These are phyloP conservation scores for Cynaeus angustus DNA, from an alignment of 2,888 invertebrate genomes.

Conservation along the genomic window DNA sequence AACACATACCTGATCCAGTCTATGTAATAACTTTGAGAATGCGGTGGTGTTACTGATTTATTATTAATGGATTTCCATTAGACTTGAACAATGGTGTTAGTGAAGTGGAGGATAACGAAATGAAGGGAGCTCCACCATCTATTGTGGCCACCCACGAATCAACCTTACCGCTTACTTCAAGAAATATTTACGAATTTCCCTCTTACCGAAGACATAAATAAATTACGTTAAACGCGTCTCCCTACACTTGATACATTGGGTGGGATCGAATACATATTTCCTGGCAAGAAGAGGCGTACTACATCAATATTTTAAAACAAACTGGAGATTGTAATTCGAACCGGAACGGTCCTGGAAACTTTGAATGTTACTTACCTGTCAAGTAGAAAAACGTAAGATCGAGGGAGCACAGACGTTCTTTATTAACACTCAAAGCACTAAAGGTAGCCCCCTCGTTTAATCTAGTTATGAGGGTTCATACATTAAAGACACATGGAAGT, in stretches of 20 bases:
- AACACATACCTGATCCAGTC: constrained; percentile 54
- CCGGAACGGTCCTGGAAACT: neutral
- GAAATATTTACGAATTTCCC: constrained; percentile 56
- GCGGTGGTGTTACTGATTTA: constrained; percentile 66
- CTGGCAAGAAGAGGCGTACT: constrained; percentile 18
- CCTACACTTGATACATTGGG: constrained; percentile 43
- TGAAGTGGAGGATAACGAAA: constrained; percentile 58
- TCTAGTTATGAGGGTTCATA: constrained; percentile 38
- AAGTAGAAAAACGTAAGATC: neutral
- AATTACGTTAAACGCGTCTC: constrained; percentile 52
- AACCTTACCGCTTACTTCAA: constrained; percentile 49
- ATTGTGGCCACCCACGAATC: constrained; percentile 60
- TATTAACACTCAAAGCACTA: constrained; percentile 41
- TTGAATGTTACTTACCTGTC: constrained; percentile 1
- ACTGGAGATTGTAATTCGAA: constrained; percentile 5
- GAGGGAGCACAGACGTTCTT: constrained; percentile 26
- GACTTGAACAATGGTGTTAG: constrained; percentile 66
- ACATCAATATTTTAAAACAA: constrained; percentile 33
- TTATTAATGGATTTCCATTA: constrained; percentile 69
- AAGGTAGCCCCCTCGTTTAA: constrained; percentile 35
- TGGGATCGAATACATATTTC: constrained; percentile 45
- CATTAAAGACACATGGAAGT: constrained; percentile 43
- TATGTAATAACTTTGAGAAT: constrained; percentile 60
- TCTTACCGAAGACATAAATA: constrained; percentile 49
- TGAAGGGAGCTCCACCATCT: constrained; percentile 54